These are phyloP conservation scores for Halictus ligatus DNA, from an alignment of 2,888 invertebrate species.

Conservation along the genomic window DNA sequence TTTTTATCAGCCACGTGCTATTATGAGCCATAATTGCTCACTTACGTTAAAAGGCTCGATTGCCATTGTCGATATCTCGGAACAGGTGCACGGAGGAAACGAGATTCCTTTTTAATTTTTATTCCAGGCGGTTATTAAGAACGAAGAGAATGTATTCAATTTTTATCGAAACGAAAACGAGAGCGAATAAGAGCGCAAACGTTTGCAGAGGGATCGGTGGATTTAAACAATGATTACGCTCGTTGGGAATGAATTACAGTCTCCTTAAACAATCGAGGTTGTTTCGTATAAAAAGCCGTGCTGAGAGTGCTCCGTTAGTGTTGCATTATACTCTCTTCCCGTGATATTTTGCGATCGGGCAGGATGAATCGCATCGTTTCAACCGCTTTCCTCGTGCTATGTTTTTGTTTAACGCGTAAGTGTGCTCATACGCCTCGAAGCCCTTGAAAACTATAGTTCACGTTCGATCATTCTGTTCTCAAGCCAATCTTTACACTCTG, in stretches of 20 bases:
- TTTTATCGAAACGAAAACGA: neutral
- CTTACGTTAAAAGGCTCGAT: neutral
- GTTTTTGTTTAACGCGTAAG: conserved; percentile 11
- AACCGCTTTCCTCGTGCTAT: neutral
- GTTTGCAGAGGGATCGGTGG: neutral
- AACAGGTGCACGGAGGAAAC: neutral
- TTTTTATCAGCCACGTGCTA: neutral
- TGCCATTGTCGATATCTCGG: neutral
- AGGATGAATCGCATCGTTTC: neutral
- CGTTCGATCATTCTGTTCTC: neutral
- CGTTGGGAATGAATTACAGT: neutral
- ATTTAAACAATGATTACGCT: conserved; percentile 17
- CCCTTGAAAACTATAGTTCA: neutral
- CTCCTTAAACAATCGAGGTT: neutral
- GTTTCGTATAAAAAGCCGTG: conserved; percentile 20
- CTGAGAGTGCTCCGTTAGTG: neutral
- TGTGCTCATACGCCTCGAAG: neutral
- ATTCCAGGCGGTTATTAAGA: neutral
- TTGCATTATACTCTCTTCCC: neutral
- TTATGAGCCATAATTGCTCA: neutral
- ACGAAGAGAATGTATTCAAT: neutral
- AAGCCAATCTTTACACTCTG: neutral
- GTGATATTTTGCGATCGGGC: neutral
- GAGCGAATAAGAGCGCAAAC: neutral
- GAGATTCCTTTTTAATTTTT: neutral